Base-by-base conservation (phyloP, 2,888 invertebrate species). In the Meta bourneti region DNA sequence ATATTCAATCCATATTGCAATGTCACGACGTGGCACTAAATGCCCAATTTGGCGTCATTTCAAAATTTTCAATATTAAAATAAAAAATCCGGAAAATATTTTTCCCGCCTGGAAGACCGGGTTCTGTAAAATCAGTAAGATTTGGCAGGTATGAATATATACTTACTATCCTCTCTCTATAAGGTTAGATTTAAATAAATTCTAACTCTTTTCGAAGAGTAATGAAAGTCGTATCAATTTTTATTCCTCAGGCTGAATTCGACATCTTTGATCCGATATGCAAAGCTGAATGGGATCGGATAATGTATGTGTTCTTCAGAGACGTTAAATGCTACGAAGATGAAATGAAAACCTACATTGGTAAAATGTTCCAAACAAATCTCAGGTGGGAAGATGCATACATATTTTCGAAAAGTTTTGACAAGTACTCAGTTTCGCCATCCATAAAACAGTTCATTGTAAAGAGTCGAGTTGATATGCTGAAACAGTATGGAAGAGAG, bases 401-500 rank as follows among this genome's bases (percentile, higher is more conserved):
- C 81, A 96, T 96, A 49, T 96, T 98, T 94, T 95, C 98, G 0
- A 95, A 97, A 54, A 98, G 97, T 94, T 97, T 98, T 94, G 96
- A 97, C 93, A 96, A 96, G 93, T 96, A 98, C 89, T 96, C 97
- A 94, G 97, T 98, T 0, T 96, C 98, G 1, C 96, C 96, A 85
- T 96, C 96, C 0, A 97, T 98, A 93, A 96, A 97, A 89, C 95
- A 96, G 11, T 97, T 97, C 94, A 95, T 98, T 86, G 95, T 97
- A 94, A 96, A 96, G 85, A 98, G 98, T 94, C 98, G 98, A 94
- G 97, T 98, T 93, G 96, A 97, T 54, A 96, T 98, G 80, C 96
- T 98, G 95, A 96, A 97, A 80, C 98, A 98, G 94, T 98, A 98
- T 94, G 96, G 97, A 85, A 97, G 97, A 93, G 98, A 98, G 95